Conservation (phyloP, 2,113 vertebrate species). For the Athene cunicularia region DNA sequence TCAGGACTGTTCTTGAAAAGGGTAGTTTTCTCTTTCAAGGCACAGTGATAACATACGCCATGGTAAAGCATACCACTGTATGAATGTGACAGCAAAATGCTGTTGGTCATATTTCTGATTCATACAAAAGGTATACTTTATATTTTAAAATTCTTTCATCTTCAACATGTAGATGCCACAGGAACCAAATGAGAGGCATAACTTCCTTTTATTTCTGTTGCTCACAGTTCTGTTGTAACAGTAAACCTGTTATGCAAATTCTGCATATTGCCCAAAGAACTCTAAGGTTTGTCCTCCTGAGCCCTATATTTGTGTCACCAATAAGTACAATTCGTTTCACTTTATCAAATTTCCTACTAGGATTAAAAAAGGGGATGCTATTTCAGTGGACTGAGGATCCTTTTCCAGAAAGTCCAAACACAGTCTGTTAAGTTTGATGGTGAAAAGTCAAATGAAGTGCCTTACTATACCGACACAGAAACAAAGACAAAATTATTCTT, state of each 20-base stretch:
- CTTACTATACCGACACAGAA: not conserved
- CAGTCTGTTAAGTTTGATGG: not conserved
- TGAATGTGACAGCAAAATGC: not conserved
- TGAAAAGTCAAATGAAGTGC: not conserved
- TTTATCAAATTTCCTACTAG: not conserved
- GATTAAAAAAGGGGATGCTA: not conserved
- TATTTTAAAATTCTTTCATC: not conserved
- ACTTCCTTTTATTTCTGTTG: not conserved
- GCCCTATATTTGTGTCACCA: not conserved
- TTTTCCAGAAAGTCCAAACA: constrained; percentile 21
- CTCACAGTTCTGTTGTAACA: not conserved
- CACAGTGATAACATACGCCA: not conserved
- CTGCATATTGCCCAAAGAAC: not conserved
- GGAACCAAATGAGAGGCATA: not conserved
- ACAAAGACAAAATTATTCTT: not conserved
- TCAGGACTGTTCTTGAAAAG: not conserved
- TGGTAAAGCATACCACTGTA: not conserved
- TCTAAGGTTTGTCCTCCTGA: not conserved
- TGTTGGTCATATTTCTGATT: constrained; percentile 1
- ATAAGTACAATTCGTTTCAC: not conserved
- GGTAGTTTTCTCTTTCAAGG: not conserved
- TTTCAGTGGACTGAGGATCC: not conserved
- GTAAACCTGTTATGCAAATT: not conserved
- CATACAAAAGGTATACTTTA: not conserved
- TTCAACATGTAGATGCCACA: not conserved